These are phyloP conservation scores for Chelonoidis abingdonii DNA, from an alignment of 2,113 vertebrate genomes.

Conservation along the genomic window DNA sequence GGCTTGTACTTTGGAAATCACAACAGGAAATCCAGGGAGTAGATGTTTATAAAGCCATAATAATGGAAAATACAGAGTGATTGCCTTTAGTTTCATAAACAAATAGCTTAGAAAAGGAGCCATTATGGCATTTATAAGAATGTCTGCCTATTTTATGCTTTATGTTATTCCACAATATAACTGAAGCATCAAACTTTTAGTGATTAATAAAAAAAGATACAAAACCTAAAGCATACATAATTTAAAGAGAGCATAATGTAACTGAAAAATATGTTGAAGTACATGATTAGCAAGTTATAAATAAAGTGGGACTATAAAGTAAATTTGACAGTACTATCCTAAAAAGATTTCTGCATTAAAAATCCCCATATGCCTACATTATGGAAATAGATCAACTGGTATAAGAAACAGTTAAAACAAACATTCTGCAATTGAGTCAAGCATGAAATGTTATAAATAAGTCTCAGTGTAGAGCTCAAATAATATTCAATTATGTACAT, in stretches of 20 bases:
- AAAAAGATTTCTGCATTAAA: neutral
- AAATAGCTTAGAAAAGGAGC: neutral
- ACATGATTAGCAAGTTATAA: neutral
- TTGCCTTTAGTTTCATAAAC: neutral
- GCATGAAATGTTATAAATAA: neutral
- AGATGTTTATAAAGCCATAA: neutral
- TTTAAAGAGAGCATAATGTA: neutral
- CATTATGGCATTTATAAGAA: neutral
- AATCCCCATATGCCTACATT: neutral
- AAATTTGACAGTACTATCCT: neutral
- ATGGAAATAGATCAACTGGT: neutral
- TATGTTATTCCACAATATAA: neutral
- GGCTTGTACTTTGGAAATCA: accelerated
- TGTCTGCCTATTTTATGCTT: neutral
- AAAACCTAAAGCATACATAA: neutral
- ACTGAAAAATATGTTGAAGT: neutral
- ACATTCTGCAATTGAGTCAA: neutral
- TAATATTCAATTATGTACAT: neutral
- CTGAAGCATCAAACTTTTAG: neutral
- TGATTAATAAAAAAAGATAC: neutral
- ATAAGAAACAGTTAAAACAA: neutral
- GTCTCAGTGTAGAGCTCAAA: neutral
- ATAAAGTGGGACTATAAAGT: neutral
- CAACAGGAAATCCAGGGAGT: neutral
- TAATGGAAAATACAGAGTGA: neutral